Percentiles rank a stretch among this genome's conserved stretches.
Evolutionary conservation across 2,113 vertebrate genomes (phyloP).

Genomic region (Carlito syrichta): DNA sequence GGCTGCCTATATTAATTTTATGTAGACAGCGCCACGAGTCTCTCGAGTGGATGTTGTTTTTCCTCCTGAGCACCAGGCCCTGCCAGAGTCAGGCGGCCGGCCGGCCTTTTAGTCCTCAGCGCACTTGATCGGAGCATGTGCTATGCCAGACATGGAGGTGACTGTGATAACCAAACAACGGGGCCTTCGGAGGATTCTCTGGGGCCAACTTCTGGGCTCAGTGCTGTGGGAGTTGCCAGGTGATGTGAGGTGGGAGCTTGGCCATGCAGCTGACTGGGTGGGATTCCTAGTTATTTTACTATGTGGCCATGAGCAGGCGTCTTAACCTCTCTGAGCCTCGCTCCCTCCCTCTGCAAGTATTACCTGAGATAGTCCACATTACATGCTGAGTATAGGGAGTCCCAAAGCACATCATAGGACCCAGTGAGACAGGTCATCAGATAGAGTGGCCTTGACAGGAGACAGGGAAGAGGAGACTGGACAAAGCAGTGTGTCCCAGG

Average conservation of each 20-base stretch:
- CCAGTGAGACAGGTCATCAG: fast-evolving
- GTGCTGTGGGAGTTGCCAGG: background rate
- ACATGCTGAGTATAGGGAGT: background rate
- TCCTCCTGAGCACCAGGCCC: background rate
- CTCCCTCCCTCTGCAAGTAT: background rate
- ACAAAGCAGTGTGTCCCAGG: background rate
- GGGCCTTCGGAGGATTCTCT: background rate
- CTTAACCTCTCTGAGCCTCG: background rate
- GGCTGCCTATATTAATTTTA: no score
- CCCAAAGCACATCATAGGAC: background rate
- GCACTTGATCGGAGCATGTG: background rate
- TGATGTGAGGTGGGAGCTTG: background rate
- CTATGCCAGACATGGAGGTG: fast-evolving
- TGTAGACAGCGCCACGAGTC: no score
- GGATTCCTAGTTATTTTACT: background rate
- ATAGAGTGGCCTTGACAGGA: fast-evolving
- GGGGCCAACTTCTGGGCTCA: background rate
- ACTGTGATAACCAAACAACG: background rate
- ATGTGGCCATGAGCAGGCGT: background rate
- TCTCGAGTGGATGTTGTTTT: background rate
- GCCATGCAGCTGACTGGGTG: background rate
- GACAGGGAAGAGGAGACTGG: no score
- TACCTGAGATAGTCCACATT: background rate
- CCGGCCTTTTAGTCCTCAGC: background rate
- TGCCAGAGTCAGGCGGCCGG: background rate